Conservation (phyloP, 2,797 vertebrate genomes). For the Percopsis omiscomaycus region DNA sequence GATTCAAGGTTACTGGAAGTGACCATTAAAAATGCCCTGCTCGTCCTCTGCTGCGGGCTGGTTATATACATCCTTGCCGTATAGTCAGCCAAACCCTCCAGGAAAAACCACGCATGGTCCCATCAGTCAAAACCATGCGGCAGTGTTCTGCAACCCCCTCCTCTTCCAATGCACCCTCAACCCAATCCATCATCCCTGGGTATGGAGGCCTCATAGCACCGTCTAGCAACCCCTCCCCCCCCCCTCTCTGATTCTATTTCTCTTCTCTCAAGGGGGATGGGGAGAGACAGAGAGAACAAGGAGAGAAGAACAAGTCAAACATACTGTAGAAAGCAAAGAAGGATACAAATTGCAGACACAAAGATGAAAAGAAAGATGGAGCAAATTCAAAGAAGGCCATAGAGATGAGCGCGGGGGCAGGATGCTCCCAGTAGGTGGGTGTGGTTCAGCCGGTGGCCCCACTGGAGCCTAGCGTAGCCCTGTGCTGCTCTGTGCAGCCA, state of each 20-base stretch:
- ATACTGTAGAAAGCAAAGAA: not conserved
- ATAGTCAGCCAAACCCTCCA: conserved; percentile 47
- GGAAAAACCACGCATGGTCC: conserved; percentile 74
- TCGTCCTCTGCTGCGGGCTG: conserved; percentile 28
- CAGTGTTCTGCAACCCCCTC: conserved; percentile 67
- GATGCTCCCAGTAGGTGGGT: conserved; percentile 27
- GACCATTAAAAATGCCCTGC: conserved; percentile 37
- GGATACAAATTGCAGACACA: not conserved
- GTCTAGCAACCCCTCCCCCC: conserved; percentile 39
- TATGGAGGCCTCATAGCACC: conserved; percentile 62
- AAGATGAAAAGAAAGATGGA: conserved; percentile 15
- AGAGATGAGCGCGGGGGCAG: conserved; percentile 12
- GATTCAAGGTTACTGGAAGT: conserved; percentile 40
- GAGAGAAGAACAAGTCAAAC: not conserved
- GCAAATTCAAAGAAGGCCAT: not conserved
- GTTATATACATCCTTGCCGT: conserved; percentile 43
- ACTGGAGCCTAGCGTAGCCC: conserved; percentile 32
- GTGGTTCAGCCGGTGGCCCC: conserved; percentile 25
- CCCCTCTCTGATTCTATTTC: conserved; percentile 17
- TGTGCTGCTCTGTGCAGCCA: conserved; percentile 20
- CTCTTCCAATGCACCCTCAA: conserved; percentile 56
- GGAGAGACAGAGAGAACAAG: conserved; percentile 3
- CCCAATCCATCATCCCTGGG: conserved; percentile 74
- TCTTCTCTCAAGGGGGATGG: conserved; percentile 18
- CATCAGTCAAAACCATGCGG: conserved; percentile 78